phyloP scores from a whole-genome alignment of 2,888 invertebrate genomes.

The Tetrapedia diversipes region DNA sequence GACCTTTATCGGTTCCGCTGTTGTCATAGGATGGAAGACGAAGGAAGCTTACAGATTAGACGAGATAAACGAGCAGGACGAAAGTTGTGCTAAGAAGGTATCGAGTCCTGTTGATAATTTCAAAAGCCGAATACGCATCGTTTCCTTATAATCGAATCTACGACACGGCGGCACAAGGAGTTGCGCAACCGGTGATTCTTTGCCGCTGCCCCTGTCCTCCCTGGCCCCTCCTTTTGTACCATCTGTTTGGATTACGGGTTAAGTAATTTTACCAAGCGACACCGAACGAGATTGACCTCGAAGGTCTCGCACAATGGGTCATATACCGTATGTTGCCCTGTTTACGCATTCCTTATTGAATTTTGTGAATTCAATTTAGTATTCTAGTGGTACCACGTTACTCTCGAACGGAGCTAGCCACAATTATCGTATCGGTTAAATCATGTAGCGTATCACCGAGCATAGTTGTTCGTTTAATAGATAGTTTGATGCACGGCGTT shows the following conservation, averaged over 20 bases:
- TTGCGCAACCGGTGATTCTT: constrained; percentile 17
- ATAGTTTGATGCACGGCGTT: too few relatives aligned
- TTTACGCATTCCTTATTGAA: constrained; percentile 37
- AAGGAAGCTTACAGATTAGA: too few relatives aligned
- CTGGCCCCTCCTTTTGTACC: not conserved
- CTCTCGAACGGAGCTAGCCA: too few relatives aligned
- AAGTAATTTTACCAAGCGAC: constrained; percentile 49
- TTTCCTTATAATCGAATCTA: constrained; percentile 8
- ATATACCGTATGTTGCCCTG: constrained; percentile 42
- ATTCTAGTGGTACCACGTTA: too few relatives aligned
- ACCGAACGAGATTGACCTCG: constrained; percentile 46
- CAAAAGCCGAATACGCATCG: too few relatives aligned
- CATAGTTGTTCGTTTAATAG: too few relatives aligned
- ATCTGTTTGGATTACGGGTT: constrained; percentile 12
- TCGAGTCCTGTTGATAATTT: too few relatives aligned
- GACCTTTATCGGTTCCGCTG: too few relatives aligned
- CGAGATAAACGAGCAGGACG: too few relatives aligned
- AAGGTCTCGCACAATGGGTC: constrained; percentile 35
- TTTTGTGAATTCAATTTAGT: not conserved
- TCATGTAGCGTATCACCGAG: too few relatives aligned
- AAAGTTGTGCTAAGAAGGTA: too few relatives aligned
- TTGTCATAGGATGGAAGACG: too few relatives aligned
- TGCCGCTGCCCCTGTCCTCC: not conserved
- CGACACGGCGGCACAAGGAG: not conserved
- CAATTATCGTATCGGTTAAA: not conserved